Evolutionary conservation across 2,888 invertebrate species (phyloP), one percentile per base, ranked within the genome.

Genomic region (Melangyna quadrimaculata): DNA sequence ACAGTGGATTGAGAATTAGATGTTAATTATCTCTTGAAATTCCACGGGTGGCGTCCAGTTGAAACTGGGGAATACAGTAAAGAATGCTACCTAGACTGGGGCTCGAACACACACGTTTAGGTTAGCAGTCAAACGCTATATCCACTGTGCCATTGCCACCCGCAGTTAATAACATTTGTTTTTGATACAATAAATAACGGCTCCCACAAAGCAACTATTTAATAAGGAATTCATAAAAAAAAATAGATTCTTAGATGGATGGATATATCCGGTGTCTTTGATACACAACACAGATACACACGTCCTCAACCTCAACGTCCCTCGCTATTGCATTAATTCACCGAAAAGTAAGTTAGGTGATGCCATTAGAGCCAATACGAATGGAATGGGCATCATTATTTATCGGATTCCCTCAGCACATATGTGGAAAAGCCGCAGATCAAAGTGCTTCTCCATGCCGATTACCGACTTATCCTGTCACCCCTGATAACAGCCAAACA

Each of bases 341-440:
- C 27, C 69, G 27, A 63, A 53, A 69, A 61, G 69, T 65, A 48
- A 55, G 63, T 67, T 69, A 79, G 75, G 79, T 80, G 70, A 84
- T 84, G 72, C 79, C 84, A 84, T 84, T 84, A 84, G 32, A 78
- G 69, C 73, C 86, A 81, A 86, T 86, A 86, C 73, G 73, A 81
- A 78, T 71, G 81, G 77, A 86, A 86, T 78, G 80, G 65, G 86
- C 81, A 80, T 86, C 86, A 86, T 86, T 86, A 86, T 86, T 86
- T 86, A 86, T 86, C 77, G 86, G 86, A 86, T 86, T 86, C 73
- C 72, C 61, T 72, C 57, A 24, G 22, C 53, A 70, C 74, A 78
- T 74, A 83, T 70, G 32, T 19, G 55, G 35, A 29, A 55, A 43
- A 57, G 70, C 32, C 55, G 73, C 86, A 81, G 86, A 81, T 86